phyloP scores from a whole-genome alignment of 2,888 invertebrate species.

The Caradrina clavipalpis region DNA sequence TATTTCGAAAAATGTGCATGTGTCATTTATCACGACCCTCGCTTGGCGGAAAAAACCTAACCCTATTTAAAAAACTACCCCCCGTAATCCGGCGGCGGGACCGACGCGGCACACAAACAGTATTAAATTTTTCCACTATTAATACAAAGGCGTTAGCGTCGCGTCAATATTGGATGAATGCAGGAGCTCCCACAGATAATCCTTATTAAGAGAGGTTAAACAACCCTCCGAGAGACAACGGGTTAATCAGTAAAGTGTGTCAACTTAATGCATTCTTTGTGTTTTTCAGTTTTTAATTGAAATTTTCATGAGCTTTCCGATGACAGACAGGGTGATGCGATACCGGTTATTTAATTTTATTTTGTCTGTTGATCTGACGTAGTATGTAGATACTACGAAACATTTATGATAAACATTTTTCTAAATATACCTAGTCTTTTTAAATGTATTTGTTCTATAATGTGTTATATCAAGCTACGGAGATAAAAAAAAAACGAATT shows the following conservation, averaged over 20 bases:
- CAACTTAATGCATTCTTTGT: constrained; percentile 36
- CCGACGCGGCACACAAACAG: constrained; percentile 87
- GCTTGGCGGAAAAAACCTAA: constrained; percentile 85
- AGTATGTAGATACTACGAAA: neutral
- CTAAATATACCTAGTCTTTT: neutral
- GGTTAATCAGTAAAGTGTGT: constrained; percentile 54
- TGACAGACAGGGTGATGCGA: neutral
- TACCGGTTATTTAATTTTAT: neutral
- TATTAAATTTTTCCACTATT: constrained; percentile 89
- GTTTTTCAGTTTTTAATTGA: constrained; percentile 45
- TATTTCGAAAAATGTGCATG: constrained; percentile 92
- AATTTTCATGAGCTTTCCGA: neutral
- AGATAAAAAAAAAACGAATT: neutral
- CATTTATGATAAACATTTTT: neutral
- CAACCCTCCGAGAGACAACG: constrained; percentile 64
- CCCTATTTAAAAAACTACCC: constrained; percentile 91
- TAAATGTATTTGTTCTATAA: neutral
- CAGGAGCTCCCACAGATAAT: constrained; percentile 79
- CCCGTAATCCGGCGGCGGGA: constrained; percentile 85
- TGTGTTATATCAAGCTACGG: neutral
- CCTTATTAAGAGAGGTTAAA: constrained; percentile 84
- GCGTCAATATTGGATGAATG: constrained; percentile 89
- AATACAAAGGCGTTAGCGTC: constrained; percentile 84
- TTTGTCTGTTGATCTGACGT: too few species aligned
- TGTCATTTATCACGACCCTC: constrained; percentile 91